Evolutionary conservation across 2,113 vertebrate species (phyloP), one percentile per base, ranked within the genome.

Genomic region (Sorex fumeus): DNA sequence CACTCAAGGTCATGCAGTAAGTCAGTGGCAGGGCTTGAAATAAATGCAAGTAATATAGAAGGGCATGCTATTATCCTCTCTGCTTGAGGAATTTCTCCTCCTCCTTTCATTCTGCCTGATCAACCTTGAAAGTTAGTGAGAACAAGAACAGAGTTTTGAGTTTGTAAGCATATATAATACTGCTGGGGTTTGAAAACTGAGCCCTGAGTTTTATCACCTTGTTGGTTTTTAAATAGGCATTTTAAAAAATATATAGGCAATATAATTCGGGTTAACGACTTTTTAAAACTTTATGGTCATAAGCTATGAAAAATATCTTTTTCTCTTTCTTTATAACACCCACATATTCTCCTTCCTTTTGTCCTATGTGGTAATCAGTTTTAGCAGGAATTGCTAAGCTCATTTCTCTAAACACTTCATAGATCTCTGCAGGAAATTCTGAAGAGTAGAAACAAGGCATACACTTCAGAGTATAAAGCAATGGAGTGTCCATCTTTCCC

Each of bases 51-150:
- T 84, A 60, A 90, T 70, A 53, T 30, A 94, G 93, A 77, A 93
- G 84, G 86, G 18, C 87, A 93, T 36, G 79, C 83, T 77, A 84
- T 95, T 95, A 92, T 88, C 87, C 80, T 93, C 85, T 96, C 92
- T 93, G 94, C 96, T 88, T 95, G 86, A 94, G 90, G 84, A 94
- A 80, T 89, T 92, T 84, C 90, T 88, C 92, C 94, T 88, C 93
- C 86, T 79, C 86, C 95, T 92, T 84, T 88, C 71, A 95, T 92
- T 94, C 71, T 87, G 86, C 47, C 90, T 94, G 66, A 70, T 91
- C 94, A 96, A 75, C 96, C 94, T 96, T 97, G 96, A 96, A 95
- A 40, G 40, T 40, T 40, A 84, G 81, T 94, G 91, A 88, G 91
- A 94, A 32, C 81, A 93, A 87, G 67, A 88, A 11, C 62, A 88